Conservation (phyloP, 2,888 invertebrate species). For the Dexiosoma caninum region DNA sequence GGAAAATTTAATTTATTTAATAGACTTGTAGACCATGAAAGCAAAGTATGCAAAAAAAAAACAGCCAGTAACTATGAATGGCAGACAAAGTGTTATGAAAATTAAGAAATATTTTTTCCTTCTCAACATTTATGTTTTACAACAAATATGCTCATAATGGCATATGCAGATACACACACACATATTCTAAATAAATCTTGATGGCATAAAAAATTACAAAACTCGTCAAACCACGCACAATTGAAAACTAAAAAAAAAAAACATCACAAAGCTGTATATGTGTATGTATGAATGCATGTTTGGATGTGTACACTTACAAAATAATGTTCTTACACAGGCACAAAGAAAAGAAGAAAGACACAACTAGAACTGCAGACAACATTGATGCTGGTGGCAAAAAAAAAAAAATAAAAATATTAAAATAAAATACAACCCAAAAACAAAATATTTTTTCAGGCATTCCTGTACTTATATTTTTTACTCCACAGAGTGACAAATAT, state of each 20-base stretch:
- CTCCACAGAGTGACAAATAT: slow-evolving; percentile 45
- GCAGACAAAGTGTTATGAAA: slow-evolving; percentile 1
- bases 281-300: neutral
- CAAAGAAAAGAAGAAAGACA: neutral
- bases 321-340: neutral
- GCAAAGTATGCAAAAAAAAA: too few relatives aligned
- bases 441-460: slow-evolving; percentile 13
- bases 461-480: neutral
- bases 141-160: too few relatives aligned
- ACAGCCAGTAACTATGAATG: slow-evolving; percentile 21
- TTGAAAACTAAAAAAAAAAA: neutral
- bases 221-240: slow-evolving; percentile 33
- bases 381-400: slow-evolving; percentile 13
- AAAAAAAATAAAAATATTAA: neutral
- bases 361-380: neutral
- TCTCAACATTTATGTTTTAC: neutral
- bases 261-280: neutral
- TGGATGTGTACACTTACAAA: neutral
- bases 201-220: neutral
- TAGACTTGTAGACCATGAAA: too few relatives aligned
- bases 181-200: neutral
- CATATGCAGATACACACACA: neutral
- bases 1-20: too few relatives aligned
- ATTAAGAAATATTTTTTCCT: slow-evolving; percentile 14
- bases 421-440: neutral